Conservation (phyloP, 2,797 vertebrate genomes). For the Alauda arvensis region DNA sequence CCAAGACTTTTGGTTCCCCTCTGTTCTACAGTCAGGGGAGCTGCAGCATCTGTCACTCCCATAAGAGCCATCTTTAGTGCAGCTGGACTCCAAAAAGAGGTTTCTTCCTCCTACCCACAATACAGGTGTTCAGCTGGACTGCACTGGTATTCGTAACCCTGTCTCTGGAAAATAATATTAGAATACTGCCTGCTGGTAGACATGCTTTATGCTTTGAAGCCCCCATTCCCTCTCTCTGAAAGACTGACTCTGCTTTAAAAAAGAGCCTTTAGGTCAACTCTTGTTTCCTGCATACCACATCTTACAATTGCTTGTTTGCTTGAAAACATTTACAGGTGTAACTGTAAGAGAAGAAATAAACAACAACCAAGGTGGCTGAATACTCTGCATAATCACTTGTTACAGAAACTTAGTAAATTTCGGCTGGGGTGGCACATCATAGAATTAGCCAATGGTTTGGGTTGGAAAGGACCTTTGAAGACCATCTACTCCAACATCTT, state of each 20-base stretch:
- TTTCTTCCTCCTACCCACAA: not conserved
- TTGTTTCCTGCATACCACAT: not conserved
- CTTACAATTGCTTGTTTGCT: not conserved
- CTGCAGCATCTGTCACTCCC: not conserved
- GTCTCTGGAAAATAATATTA: not conserved
- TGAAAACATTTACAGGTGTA: not conserved
- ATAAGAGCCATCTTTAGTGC: fast-evolving
- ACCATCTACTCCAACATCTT: not conserved
- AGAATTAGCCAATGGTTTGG: not conserved
- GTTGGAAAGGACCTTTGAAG: not conserved
- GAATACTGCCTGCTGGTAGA: not conserved
- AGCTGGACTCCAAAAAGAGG: not conserved
- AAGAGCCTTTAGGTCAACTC: not conserved
- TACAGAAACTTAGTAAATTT: not conserved
- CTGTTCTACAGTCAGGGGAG: not conserved
- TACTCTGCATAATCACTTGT: not conserved
- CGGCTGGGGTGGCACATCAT: not conserved
- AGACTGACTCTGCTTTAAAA: not conserved
- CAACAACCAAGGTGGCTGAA: not conserved
- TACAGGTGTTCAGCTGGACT: not conserved
- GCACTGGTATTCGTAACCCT: not conserved
- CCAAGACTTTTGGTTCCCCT: not conserved
- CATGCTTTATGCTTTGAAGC: not conserved
- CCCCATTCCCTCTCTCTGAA: not conserved
- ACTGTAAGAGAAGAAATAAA: not conserved